Base-by-base conservation (phyloP, 2,797 vertebrate species). In the Syngnathus rostellatus region DNA sequence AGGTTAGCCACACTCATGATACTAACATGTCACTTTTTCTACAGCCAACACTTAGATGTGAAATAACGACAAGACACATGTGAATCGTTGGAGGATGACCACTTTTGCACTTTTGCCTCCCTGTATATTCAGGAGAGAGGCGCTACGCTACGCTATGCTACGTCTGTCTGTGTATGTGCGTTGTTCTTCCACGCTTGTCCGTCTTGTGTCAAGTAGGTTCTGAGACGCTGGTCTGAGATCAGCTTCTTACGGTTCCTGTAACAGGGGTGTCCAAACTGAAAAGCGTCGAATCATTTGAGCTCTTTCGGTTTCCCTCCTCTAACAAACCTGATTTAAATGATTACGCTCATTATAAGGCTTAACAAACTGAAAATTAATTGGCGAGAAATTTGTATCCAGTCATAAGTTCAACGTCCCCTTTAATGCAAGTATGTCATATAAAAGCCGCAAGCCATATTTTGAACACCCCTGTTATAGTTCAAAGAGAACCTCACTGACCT, bases 61-160 rank as follows among this genome's bases (percentile, higher is more conserved):
- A 78, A 63, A 38, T 68, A 54, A 70, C 37, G 66, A 72, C 75
- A 53, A 62, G 38, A 70, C 75, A 68, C 75, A 64, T 72, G 71
- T 82, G 69, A 81, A 83, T 71, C 76, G 77, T 77, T 81, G 67
- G 72, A 81, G 58, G 73, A 77, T 23, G 76, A 86, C 75, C 83
- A 87, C 87, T 89, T 58, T 90, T 89, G 89, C 88, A 90, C 90
- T 91, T 90, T 87, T 79, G 80, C 85, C 83, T 85, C 77, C 80
- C 77, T 78, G 82, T 7, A 57, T 58, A 58, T 86, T 77, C 78
- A 80, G 72, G 83, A 84, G 77, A 81, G 77, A 72, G 48, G 67
- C 69, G 62, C 72, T 9, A 67, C 74, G 68, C 65, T 48, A 48
- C 45, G 72, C 74, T 76, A 43, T 50, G 70, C 82, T 81, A 71